Evolutionary conservation across 2,888 invertebrate species (phyloP), one percentile per base, ranked within the genome.

Genomic region (Trichogramma dendrolimi): DNA sequence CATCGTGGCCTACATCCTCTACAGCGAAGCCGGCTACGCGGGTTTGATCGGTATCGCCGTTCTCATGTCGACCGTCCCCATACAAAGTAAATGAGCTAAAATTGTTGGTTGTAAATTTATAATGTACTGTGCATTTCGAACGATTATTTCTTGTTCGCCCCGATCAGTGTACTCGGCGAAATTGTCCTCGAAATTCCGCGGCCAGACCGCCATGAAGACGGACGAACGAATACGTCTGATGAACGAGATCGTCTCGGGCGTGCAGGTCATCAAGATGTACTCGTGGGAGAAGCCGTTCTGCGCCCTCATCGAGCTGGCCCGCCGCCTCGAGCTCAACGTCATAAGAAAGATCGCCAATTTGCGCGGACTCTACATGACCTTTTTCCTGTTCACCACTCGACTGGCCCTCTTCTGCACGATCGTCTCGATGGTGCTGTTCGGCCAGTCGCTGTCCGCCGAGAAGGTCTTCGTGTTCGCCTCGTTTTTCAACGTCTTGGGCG

Each of bases 11-110:
- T 89, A 87, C 72, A 86, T 96, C 64, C 84, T 94, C 60, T 94
- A 90, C 82, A 79, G 80, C 42, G 86, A 88, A 73, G 88, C 91
- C 57, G 89, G 91, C 14, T 85, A 86, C 67, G 87, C 91, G 0
- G 90, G 90, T 5, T 79, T 96, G 40, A 86, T 92, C 51, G 96
- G 96, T 8, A 91, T 95, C 58, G 83, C 86, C 1, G 88, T 92
- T 4, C 85, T 96, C 40, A 84, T 95, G 42, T 75, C 94, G 6
- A 89, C 94, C 1, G 87, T 95, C 61, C 95, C 96, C 0, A 85
- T 94, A 48, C 96, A 97, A 84, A 91, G 90, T 76, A 57, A 27
- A 27, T 27, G 27, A 27, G 1, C 27, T 27, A 1, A 27, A 27
- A 27, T 27, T n/a, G n/a, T n/a, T n/a, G n/a, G n/a, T n/a, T n/a